Base-by-base conservation (phyloP, 64 coral and sea anemone species). In the Dendronephthya gigantea region DNA sequence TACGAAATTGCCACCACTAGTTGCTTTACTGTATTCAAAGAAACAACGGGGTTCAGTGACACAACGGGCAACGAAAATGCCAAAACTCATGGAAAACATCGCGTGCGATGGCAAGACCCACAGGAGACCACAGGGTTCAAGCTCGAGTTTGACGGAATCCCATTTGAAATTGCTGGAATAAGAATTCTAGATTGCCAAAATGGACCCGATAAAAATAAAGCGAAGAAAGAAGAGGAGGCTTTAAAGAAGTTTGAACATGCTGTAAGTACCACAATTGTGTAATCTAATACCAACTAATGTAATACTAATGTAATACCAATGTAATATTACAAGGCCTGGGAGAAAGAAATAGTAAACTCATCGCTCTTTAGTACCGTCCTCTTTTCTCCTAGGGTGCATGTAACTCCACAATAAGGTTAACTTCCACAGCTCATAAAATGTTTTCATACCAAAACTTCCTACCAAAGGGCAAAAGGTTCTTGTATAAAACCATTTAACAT, bases 131-230 rank as follows among this genome's bases (percentile, higher is more conserved):
- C 10, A 0, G 84, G 84, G 11, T 68, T 13, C 22, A 59, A 59
- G 11, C 47, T 85, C 14, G 12, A 39, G 22, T 85, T 85, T 62
- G 51, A 85, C 22, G 84, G 31, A 22, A 55, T 85, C 33, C 84
- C 84, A 14, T 85, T 85, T 0, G 29, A 62, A 85, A 85, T 65
- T 13, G 2, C 62, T 52, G 84, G 84, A 19, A 29, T 62, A 14
- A 85, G 62, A 31, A 59, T 85, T n/a, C 50, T 85, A 22, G 84
- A 85, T 12, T 85, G 84, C 25, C 51, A 85, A 85, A 85, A 85
- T 85, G 83, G 47, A 52, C 84, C 84, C 32, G 84, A 85, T 33
- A 17, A 48, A 1, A 85, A 85, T 31, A 85, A 51, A 58, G 52
- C 84, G 32, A 50, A 35, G 62, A 85, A 85, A 62, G 23, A 82